Evolutionary conservation across 2,888 invertebrate genomes (phyloP), one percentile per base, ranked within the genome.

Genomic region (Netelia virgata): DNA sequence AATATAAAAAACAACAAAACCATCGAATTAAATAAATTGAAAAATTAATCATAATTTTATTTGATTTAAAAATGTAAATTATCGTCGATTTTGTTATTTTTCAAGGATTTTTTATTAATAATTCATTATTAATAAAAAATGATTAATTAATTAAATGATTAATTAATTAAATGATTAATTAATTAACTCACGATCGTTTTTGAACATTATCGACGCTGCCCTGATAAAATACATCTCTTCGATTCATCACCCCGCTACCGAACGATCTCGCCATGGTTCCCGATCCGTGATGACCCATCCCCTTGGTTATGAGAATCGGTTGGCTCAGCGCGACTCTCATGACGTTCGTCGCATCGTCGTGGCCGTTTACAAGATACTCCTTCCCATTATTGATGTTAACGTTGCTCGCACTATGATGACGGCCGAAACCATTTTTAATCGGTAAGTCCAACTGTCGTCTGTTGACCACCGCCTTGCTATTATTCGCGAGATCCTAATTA

Each of bases 201-300:
- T 90, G 88, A 76, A 95, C 94, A 90, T 95, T 95, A 79, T 94
- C 94, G 20, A 96, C 94, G 90, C 96, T 97, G 87, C 98, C 98
- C 91, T 97, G 97, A 92, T 98, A 98, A 90, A 99, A 96, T 9
- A 98, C 96, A 93, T 99, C 98, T 75, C 97, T 97, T 74, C 97
- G 95, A 90, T 97, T 96, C 95, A 98, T 96, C 16, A 98, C 96
- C 1, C 97, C 97, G 87, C 96, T 96, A 47, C 96, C 96, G 50
- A 95, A 95, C 1, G 95, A 92, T 50, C 79, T 69, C 23, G 82
- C 77, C 75, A 66, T 75, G 1, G 82, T 69, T 61, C 85, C 84
- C 18, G 81, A 23, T 1, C 68, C 14, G 64, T 79, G 74, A 83
- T 85, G 94, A 83, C 94, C 94, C 36, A 94, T 93, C n/a, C 94